These are phyloP conservation scores for Pristis pectinata DNA, from an alignment of 2,797 vertebrate genomes.

Conservation along the genomic window DNA sequence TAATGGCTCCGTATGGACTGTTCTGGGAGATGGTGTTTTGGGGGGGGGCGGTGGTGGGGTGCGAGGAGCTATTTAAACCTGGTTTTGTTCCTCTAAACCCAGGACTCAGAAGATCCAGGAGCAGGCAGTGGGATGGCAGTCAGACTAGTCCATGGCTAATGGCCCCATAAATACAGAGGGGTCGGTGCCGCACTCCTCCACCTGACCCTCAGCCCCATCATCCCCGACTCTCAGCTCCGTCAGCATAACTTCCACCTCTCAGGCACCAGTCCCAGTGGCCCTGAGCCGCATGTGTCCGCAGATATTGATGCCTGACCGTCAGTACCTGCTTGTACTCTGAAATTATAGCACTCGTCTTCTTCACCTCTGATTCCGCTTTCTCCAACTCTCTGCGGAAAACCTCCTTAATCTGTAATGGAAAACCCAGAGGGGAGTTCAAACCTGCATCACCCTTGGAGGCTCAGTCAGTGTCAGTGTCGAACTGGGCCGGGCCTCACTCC, in stretches of 20 bases:
- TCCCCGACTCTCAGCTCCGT: neutral
- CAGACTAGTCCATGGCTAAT: too few species aligned
- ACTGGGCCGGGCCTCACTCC: neutral
- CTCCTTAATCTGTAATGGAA: slow-evolving; percentile 76
- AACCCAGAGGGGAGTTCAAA: slow-evolving; percentile 39
- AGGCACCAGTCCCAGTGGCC: too few species aligned
- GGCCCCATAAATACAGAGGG: too few species aligned
- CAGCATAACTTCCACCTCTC: too few species aligned
- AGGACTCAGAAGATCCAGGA: too few species aligned
- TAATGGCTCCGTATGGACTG: too few species aligned
- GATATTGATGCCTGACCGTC: too few species aligned
- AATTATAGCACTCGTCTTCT: slow-evolving; percentile 96
- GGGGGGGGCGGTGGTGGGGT: neutral
- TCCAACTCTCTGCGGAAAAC: slow-evolving; percentile 94
- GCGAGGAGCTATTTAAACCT: neutral
- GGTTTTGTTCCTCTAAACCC: too few species aligned
- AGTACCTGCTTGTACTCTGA: slow-evolving; percentile 93
- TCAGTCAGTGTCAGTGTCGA: neutral
- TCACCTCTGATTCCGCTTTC: slow-evolving; percentile 92
- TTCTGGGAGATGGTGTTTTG: too few species aligned
- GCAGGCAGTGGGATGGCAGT: too few species aligned
- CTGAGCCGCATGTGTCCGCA: neutral
- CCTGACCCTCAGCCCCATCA: neutral
- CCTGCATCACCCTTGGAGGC: neutral
- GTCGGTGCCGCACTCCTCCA: too few species aligned